Conservation (phyloP, 1,140 invertebrate genomes). For the Heliconius congener region DNA sequence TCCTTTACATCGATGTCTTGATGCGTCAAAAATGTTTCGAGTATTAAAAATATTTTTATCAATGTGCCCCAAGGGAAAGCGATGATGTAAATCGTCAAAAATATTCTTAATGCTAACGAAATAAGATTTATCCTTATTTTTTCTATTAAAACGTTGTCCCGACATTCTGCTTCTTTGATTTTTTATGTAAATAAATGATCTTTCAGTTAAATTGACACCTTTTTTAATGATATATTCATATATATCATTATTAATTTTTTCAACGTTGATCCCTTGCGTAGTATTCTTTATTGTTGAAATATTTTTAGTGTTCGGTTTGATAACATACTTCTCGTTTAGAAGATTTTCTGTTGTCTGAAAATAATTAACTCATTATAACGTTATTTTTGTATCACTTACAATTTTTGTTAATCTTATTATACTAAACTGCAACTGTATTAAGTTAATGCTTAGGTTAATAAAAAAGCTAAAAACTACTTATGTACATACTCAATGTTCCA, state of each 20-base stretch:
- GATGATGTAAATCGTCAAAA: constrained; percentile 17
- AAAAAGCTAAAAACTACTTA: too few relatives aligned
- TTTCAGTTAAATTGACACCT: constrained; percentile 36
- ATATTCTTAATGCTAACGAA: constrained; percentile 20
- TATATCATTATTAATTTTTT: constrained; percentile 28
- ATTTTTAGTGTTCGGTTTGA: background rate
- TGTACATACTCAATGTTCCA: too few relatives aligned
- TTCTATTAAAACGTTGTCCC: background rate
- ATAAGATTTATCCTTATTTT: background rate
- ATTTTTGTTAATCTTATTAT: background rate
- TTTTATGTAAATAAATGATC: constrained; percentile 39
- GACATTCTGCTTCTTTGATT: constrained; percentile 23
- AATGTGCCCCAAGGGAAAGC: constrained; percentile 11
- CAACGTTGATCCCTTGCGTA: background rate
- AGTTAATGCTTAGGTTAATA: too few relatives aligned
- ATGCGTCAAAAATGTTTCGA: background rate
- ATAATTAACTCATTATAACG: background rate
- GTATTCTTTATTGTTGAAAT: background rate
- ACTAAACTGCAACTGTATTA: background rate
- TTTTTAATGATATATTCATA: constrained; percentile 30
- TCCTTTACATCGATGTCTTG: background rate
- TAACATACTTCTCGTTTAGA: background rate
- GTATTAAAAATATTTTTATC: constrained; percentile 11
- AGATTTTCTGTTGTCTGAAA: background rate
- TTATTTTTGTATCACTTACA: background rate